Evolutionary conservation across 2,888 invertebrate genomes (phyloP).

Genomic region (Phaedon cochleariae): DNA sequence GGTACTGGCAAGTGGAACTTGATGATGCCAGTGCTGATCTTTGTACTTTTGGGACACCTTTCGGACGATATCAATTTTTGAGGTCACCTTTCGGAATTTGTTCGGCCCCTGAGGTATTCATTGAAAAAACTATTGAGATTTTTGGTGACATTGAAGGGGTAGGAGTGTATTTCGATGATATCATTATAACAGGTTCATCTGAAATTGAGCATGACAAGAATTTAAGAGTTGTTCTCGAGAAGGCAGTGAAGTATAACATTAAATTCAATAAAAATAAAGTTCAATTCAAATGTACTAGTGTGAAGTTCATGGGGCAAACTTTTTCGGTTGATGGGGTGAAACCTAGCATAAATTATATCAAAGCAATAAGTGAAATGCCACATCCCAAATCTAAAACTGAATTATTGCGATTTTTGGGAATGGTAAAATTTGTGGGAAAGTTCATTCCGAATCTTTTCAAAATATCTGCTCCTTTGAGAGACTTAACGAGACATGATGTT

Average conservation of each 20-base stretch:
- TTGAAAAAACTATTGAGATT: conserved; percentile 26
- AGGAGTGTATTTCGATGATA: conserved; percentile 34
- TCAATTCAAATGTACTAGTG: no score
- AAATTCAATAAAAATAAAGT: no score
- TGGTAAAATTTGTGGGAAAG: conserved; percentile 43
- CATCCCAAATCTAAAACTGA: conserved; percentile 13
- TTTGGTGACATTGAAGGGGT: conserved; percentile 34
- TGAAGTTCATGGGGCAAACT: no score
- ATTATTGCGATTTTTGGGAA: conserved; percentile 38
- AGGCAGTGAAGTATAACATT: no score
- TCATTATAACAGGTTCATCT: conserved; percentile 27
- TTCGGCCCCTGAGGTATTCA: conserved; percentile 32
- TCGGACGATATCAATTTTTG: conserved; percentile 2
- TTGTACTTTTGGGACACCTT: no score
- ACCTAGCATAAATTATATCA: not conserved
- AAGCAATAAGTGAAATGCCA: no score
- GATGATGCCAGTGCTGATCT: conserved; percentile 29
- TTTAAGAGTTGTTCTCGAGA: no score
- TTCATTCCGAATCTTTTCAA: conserved; percentile 43
- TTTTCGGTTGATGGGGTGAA: no score
- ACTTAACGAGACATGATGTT: conserved; percentile 41
- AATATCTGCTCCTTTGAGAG: conserved; percentile 39
- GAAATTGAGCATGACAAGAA: conserved; percentile 6
- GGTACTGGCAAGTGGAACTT: no score
- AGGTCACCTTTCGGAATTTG: conserved; percentile 34